A percentile compares a stretch with the other conserved stretches of the same genome.
Evolutionary conservation across 2,888 invertebrate genomes (phyloP).

Genomic region (Lepeophtheirus nordmannii): DNA sequence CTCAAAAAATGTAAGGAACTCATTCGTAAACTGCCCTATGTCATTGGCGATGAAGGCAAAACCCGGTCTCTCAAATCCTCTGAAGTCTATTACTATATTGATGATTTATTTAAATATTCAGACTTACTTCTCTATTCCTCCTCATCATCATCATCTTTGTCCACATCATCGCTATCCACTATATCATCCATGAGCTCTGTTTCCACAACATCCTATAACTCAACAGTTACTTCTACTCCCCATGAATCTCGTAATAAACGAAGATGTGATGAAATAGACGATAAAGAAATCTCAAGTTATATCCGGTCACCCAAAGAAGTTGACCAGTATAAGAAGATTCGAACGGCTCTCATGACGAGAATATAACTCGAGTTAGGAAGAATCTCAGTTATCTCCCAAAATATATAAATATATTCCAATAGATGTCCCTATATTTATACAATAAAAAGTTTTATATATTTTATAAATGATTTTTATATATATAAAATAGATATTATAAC

Average conservation of each 20-base stretch:
- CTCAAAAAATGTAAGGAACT: slow-evolving; percentile 2
- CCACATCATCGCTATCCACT: neutral
- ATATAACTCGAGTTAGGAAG: neutral
- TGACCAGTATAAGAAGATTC: neutral
- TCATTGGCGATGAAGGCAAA: neutral
- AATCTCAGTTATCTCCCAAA: neutral
- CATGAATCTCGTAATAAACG: neutral
- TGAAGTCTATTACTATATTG: neutral
- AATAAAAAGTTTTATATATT: neutral
- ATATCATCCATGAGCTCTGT: neutral
- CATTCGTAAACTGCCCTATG: neutral
- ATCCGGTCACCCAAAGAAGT: no score
- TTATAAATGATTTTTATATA: neutral
- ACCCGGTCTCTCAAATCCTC: neutral
- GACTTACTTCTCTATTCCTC: neutral
- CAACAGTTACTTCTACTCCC: no score
- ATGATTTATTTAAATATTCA: neutral
- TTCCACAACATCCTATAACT: neutral
- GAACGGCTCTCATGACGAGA: neutral
- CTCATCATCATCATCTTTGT: neutral
- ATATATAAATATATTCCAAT: neutral
- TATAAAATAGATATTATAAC: neutral
- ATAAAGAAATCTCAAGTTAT: neutral
- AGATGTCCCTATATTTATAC: neutral
- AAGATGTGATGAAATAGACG: slow-evolving; percentile 1